phyloP scores from a whole-genome alignment of 2,888 invertebrate genomes.

The Chalcosyrphus nemorum region DNA sequence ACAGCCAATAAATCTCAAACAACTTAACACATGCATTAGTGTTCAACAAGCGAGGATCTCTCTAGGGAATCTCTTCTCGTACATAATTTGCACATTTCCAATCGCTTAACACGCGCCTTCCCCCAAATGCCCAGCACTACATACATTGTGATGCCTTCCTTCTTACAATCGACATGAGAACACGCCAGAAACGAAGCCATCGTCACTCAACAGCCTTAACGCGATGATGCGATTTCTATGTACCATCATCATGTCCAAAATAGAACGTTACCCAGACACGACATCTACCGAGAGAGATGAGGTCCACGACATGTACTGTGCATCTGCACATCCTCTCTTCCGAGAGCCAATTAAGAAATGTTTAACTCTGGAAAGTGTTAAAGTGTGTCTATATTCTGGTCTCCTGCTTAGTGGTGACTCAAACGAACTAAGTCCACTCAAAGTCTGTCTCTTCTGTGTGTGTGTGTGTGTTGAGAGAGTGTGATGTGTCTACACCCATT shows the following conservation, averaged over 20 bases:
- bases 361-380: constrained; percentile 68
- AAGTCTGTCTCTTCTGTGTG: constrained; percentile 7
- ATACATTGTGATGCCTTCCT: constrained; percentile 28
- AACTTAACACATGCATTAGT: constrained; percentile 57
- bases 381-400: constrained; percentile 65
- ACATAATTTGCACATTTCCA: constrained; percentile 46
- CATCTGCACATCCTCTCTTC: constrained; percentile 52
- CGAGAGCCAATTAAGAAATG: constrained; percentile 72
- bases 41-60: constrained; percentile 10
- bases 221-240: constrained; percentile 73
- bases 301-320: constrained; percentile 15
- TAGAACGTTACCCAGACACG: constrained; percentile 69
- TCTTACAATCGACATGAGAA: constrained; percentile 38
- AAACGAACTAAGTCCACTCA: constrained; percentile 50
- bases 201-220: constrained; percentile 56
- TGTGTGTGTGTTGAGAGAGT: constrained; percentile 18
- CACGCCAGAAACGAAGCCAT: constrained; percentile 47
- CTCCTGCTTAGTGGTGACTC: constrained; percentile 26
- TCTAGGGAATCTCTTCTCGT: constrained; percentile 14
- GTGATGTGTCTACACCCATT: constrained; percentile 67
- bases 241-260: constrained; percentile 64
- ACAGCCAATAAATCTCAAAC: too few species aligned
- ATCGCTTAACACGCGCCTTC: constrained; percentile 47
- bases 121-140: constrained; percentile 24
- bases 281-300: constrained; percentile 67